A percentile compares a stretch with the other conserved stretches of the same genome.
Evolutionary conservation across 2,113 vertebrate species (phyloP).

Genomic region (Bos javanicus): DNA sequence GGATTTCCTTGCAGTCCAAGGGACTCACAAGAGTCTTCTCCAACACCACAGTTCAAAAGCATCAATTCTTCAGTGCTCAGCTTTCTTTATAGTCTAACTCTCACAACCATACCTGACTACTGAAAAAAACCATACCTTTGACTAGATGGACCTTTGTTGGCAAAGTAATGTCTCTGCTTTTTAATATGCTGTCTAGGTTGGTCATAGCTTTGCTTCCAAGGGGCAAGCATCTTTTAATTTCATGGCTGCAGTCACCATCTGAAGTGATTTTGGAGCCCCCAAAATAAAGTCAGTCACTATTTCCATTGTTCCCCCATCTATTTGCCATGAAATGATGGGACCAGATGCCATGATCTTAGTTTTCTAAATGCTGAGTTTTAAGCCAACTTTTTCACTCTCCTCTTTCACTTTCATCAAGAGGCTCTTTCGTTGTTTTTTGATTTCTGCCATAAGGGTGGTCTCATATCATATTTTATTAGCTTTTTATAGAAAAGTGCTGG

Average conservation of each 20-base stretch:
- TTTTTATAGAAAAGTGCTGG: background rate
- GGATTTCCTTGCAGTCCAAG: background rate
- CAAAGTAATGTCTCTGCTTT: background rate
- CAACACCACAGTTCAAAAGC: background rate
- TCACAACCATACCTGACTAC: background rate
- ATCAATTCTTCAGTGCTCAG: rapidly evolving
- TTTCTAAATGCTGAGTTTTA: background rate
- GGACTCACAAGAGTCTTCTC: background rate
- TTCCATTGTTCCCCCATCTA: background rate
- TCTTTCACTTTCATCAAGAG: background rate
- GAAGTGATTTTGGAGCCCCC: background rate
- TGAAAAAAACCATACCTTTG: background rate
- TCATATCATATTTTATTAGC: background rate
- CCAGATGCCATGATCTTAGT: background rate
- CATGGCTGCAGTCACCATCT: background rate
- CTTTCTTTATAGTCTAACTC: background rate
- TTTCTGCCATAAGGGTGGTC: background rate
- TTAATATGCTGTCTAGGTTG: background rate
- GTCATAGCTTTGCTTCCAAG: background rate
- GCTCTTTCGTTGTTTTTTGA: background rate
- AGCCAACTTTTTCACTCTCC: background rate
- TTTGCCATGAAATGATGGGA: background rate
- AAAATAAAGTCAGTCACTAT: background rate
- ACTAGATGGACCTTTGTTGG: background rate
- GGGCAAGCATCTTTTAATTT: background rate